Percentiles rank a stretch among this genome's conserved stretches.
Conservation (phyloP, 1,140 invertebrate genomes). For the Aphelinus certus region DNA sequence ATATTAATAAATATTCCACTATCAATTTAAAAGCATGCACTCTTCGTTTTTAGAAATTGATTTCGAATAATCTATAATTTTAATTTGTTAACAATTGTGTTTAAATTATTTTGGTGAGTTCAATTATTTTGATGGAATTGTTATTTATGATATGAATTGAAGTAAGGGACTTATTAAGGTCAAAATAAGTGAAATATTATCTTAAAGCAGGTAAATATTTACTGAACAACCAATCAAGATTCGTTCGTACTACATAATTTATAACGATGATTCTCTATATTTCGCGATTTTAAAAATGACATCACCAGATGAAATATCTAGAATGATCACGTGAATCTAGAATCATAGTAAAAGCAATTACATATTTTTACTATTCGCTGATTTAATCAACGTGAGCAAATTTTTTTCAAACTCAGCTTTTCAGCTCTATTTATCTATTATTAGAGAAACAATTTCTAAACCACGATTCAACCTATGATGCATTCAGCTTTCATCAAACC, state of each 20-base stretch:
- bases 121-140: no score
- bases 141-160: no score
- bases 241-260: neutral
- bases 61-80: no score
- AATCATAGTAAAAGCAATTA: conserved; percentile 22
- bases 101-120: no score
- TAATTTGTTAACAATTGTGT: no score
- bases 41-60: no score
- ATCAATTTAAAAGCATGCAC: no score
- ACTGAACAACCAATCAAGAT: neutral
- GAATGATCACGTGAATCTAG: neutral
- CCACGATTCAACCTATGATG: conserved; percentile 30
- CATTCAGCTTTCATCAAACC: conserved; percentile 20
- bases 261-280: neutral
- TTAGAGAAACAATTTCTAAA: conserved; percentile 26
- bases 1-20: no score
- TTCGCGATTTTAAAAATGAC: neutral
- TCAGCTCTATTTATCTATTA: conserved; percentile 9
- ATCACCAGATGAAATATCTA: neutral
- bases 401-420: conserved; percentile 26
- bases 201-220: neutral
- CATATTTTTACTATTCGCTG: conserved; percentile 55
- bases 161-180: no score
- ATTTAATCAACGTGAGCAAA: conserved; percentile 65
- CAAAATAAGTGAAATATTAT: neutral